A percentile compares a stretch with the other conserved stretches of the same genome.
Conservation (phyloP, 2,888 invertebrate species). For the Linnaemya vulpina region DNA sequence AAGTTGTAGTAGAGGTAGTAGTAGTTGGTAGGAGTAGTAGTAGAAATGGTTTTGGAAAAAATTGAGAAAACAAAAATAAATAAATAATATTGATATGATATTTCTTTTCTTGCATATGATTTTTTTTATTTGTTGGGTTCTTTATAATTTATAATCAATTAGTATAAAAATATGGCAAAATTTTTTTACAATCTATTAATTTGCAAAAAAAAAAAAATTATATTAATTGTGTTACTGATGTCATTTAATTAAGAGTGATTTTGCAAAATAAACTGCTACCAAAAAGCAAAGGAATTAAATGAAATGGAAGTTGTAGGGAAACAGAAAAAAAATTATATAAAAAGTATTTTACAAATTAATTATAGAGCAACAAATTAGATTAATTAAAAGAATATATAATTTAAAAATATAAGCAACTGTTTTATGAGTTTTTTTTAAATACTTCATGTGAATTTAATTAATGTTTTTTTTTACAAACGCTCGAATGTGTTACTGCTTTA, state of each 20-base stretch:
- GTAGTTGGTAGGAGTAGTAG: conserved; percentile 73
- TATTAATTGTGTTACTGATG: background rate
- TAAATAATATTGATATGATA: conserved; percentile 59
- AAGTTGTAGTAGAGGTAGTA: conserved; percentile 77
- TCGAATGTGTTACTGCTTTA: too few relatives aligned
- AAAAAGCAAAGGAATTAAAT: background rate
- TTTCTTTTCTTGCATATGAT: conserved; percentile 46
- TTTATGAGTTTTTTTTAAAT: too few relatives aligned
- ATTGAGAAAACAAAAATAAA: conserved; percentile 59
- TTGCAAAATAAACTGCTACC: background rate
- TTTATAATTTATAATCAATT: conserved; percentile 37
- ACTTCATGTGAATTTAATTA: too few relatives aligned
- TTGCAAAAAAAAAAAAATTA: background rate
- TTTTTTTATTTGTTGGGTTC: conserved; percentile 30
- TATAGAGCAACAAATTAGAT: background rate
- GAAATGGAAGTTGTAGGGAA: background rate
- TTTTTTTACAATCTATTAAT: conserved; percentile 4
- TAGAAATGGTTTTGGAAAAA: conserved; percentile 68
- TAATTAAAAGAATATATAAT: background rate
- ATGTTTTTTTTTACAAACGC: too few relatives aligned
- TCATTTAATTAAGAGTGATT: background rate
- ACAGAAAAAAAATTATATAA: background rate
- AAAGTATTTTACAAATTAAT: background rate
- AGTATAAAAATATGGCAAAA: background rate
- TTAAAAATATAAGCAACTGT: too few relatives aligned